phyloP scores from a whole-genome alignment of 2,113 vertebrate genomes.

The Lagopus muta region DNA sequence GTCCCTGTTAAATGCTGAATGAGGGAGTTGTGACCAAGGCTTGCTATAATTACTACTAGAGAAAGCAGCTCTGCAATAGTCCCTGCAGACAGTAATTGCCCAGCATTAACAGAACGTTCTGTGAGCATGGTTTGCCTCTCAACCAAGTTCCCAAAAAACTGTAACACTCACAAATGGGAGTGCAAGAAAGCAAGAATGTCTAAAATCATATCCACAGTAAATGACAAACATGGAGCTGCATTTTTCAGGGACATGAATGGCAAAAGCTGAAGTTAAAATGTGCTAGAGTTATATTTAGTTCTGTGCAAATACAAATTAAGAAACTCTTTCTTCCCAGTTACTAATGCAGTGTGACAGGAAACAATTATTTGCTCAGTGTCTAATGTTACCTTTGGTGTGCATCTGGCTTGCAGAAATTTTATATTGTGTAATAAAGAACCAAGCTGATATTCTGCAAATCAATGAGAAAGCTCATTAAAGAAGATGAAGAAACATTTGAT shows the following conservation, averaged over 20 bases:
- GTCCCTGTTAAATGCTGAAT: neutral
- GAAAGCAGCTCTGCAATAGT: neutral
- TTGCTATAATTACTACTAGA: neutral
- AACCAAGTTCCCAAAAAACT: neutral
- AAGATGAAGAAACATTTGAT: constrained; percentile 26
- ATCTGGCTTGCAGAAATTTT: constrained; percentile 11
- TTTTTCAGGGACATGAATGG: neutral
- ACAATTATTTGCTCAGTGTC: constrained; percentile 59
- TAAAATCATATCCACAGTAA: neutral
- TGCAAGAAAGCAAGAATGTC: neutral
- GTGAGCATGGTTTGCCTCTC: neutral
- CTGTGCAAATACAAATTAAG: constrained; percentile 46
- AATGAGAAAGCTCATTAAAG: constrained; percentile 14
- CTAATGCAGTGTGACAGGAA: constrained; percentile 55
- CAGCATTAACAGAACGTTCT: neutral
- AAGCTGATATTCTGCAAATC: neutral
- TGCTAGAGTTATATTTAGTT: constrained; percentile 49
- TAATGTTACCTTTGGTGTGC: constrained; percentile 60
- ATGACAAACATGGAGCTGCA: neutral
- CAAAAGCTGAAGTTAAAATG: constrained; percentile 25
- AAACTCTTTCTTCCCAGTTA: constrained; percentile 47
- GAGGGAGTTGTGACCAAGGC: neutral
- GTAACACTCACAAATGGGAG: neutral
- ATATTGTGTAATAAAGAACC: neutral
- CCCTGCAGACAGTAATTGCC: neutral